These are phyloP conservation scores for Drosophila littoralis DNA, from an alignment of 1,140 invertebrate genomes.

Conservation along the genomic window DNA sequence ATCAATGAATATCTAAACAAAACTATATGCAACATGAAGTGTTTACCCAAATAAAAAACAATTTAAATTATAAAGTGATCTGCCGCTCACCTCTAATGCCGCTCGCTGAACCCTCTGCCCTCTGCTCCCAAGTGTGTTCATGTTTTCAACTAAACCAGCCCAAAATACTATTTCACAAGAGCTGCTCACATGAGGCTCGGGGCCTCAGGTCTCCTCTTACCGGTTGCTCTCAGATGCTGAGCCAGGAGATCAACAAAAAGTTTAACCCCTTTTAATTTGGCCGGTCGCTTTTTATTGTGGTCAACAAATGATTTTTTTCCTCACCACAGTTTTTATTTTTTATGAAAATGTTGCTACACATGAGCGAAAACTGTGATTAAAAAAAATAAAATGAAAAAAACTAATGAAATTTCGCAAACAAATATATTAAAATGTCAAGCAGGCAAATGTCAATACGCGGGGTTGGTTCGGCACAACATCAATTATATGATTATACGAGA, in stretches of 20 bases:
- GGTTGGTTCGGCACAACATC: conserved; percentile 47
- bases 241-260: conserved; percentile 50
- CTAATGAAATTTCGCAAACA: conserved; percentile 55
- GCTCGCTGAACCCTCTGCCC: conserved; percentile 12
- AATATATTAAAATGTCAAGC: conserved; percentile 73
- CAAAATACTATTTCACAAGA: conserved; percentile 10
- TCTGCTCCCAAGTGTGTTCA: background rate
- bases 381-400: conserved; percentile 1
- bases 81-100: background rate
- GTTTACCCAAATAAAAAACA: background rate
- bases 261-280: conserved; percentile 49
- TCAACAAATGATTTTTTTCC: conserved; percentile 32
- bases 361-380: conserved; percentile 28
- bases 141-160: background rate
- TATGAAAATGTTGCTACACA: conserved; percentile 35
- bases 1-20: too few species aligned
- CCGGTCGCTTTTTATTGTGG: conserved; percentile 35
- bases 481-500: conserved; percentile 63
- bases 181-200: conserved; percentile 10
- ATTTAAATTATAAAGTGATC: background rate
- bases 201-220: background rate
- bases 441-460: conserved; percentile 71
- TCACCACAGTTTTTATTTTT: conserved; percentile 6
- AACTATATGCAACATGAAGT: background rate
- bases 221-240: conserved; percentile 11